Evolutionary conservation across 2,888 invertebrate genomes (phyloP).

Genomic region (Notocelia uddmanniana): DNA sequence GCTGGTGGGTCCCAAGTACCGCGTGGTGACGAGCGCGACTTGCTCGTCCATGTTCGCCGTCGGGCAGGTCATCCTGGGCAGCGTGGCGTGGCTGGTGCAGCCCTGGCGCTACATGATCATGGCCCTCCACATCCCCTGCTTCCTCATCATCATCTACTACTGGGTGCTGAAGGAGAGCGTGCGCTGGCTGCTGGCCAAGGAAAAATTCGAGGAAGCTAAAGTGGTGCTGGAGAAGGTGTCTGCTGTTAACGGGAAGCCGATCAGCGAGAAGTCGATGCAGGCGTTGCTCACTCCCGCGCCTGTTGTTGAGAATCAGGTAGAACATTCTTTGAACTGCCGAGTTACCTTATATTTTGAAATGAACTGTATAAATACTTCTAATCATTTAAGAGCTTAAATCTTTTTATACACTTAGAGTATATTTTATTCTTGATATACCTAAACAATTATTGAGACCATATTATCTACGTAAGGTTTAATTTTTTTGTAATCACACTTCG

Average conservation of each 20-base stretch:
- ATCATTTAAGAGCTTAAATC: too few species aligned
- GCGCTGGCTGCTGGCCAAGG: slow-evolving; percentile 91
- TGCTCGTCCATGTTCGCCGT: slow-evolving; percentile 89
- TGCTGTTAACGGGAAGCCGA: slow-evolving; percentile 84
- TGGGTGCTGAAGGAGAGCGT: slow-evolving; percentile 89
- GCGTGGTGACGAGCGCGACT: slow-evolving; percentile 89
- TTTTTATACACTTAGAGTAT: too few species aligned
- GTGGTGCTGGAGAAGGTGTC: slow-evolving; percentile 87
- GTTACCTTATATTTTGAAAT: neutral
- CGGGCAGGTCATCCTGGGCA: slow-evolving; percentile 89
- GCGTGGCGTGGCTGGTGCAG: slow-evolving; percentile 88
- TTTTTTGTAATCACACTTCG: too few species aligned
- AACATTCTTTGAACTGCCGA: neutral
- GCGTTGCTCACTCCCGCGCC: slow-evolving; percentile 73
- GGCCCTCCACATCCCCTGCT: slow-evolving; percentile 88
- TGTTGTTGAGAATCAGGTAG: slow-evolving; percentile 5
- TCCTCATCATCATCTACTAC: slow-evolving; percentile 88
- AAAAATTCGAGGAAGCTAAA: slow-evolving; percentile 87
- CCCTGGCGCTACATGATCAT: slow-evolving; percentile 89
- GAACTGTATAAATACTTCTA: neutral
- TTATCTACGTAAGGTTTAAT: too few species aligned
- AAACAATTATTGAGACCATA: too few species aligned
- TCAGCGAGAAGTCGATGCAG: slow-evolving; percentile 83
- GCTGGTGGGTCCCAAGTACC: slow-evolving; percentile 90
- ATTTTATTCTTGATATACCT: too few species aligned